These are phyloP conservation scores for Chelidonichthys spinosus DNA, from an alignment of 2,797 vertebrate genomes.

Conservation along the genomic window DNA sequence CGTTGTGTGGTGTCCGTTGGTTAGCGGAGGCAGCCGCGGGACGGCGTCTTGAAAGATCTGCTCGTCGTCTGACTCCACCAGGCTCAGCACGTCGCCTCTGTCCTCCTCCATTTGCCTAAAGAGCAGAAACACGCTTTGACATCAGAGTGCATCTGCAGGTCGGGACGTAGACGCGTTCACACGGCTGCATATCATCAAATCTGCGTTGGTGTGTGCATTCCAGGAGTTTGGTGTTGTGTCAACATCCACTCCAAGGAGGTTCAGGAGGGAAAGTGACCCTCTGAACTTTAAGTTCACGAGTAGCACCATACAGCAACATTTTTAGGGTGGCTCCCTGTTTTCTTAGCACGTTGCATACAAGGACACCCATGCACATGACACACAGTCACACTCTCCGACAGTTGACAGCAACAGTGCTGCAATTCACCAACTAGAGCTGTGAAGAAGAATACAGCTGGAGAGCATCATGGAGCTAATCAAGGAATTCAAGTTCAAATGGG, in stretches of 20 bases:
- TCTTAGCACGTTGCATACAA: not conserved
- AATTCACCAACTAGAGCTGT: too few relatives aligned
- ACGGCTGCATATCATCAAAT: not conserved
- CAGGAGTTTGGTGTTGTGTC: not conserved
- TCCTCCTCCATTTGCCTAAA: conserved; percentile 73
- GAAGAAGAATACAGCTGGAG: not conserved
- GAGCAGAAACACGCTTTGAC: not conserved
- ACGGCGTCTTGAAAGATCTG: conserved; percentile 77
- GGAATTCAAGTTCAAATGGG: not conserved
- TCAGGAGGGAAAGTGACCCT: not conserved
- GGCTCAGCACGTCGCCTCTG: conserved; percentile 85
- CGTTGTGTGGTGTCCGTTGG: conserved; percentile 75
- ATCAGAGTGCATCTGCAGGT: not conserved
- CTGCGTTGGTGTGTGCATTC: not conserved
- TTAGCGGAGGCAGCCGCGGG: conserved; percentile 75
- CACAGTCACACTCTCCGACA: not conserved
- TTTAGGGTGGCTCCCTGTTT: not conserved
- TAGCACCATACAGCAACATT: not conserved
- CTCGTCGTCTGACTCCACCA: conserved; percentile 94
- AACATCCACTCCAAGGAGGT: not conserved
- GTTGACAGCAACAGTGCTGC: too few relatives aligned
- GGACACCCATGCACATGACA: not conserved
- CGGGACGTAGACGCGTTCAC: not conserved
- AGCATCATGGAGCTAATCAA: not conserved
- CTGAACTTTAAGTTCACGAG: too few relatives aligned